These are phyloP conservation scores for Pao palembangensis DNA, from an alignment of 2,113 vertebrate genomes.

Conservation along the genomic window DNA sequence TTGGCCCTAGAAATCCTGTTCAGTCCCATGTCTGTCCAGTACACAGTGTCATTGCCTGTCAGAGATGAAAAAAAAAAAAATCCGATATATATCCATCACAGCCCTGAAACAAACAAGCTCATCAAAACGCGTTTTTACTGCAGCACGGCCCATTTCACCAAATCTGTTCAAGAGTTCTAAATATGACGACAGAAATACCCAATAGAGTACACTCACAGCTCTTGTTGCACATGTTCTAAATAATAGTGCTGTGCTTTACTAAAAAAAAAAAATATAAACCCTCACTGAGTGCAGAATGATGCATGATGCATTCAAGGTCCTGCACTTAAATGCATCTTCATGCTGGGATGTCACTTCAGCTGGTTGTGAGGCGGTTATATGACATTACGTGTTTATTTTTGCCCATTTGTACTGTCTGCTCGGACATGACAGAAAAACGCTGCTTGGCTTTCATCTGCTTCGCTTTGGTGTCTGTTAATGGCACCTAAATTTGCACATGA, in stretches of 20 bases:
- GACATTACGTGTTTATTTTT: constrained; percentile 52
- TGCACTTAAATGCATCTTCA: constrained; percentile 22
- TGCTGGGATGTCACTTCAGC: constrained; percentile 19
- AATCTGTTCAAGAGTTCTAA: constrained; percentile 42
- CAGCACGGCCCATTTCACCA: constrained; percentile 53
- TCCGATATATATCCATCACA: constrained; percentile 24
- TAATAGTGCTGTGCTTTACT: constrained; percentile 27
- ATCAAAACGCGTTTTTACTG: constrained; percentile 52
- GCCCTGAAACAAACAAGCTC: constrained; percentile 40
- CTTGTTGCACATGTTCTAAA: constrained; percentile 50
- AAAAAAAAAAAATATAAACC: constrained; percentile 6
- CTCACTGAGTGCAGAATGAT: constrained; percentile 27
- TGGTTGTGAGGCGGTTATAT: constrained; percentile 38
- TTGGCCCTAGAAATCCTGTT: constrained; percentile 94
- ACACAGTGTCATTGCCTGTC: constrained; percentile 94
- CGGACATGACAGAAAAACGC: constrained; percentile 56
- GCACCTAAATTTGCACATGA: constrained; percentile 63
- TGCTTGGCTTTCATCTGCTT: constrained; percentile 61
- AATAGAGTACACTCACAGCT: constrained; percentile 15
- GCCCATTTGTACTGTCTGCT: constrained; percentile 48
- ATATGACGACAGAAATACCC: constrained; percentile 28
- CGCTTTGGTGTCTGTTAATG: constrained; percentile 57
- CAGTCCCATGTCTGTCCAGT: constrained; percentile 99
- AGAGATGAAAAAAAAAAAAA: constrained; percentile 26
- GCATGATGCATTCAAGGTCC: constrained; percentile 18